A percentile compares a stretch with the other conserved stretches of the same genome.
Evolutionary conservation across 2,113 vertebrate genomes (phyloP).

Genomic region (Cebidichthys violaceus): DNA sequence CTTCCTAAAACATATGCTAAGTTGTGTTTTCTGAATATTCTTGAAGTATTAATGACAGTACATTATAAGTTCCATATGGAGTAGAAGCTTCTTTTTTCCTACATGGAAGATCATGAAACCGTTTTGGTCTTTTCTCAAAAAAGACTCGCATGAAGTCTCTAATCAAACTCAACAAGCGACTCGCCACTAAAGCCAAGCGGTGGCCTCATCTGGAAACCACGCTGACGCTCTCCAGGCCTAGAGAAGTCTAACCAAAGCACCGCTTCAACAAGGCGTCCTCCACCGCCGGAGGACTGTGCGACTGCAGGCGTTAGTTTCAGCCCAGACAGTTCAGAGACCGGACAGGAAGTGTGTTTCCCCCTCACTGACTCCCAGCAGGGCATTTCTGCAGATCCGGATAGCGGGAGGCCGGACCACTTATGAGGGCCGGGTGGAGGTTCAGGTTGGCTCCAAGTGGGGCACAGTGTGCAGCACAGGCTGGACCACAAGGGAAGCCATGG

Average conservation of each 20-base stretch:
- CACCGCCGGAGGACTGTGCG: neutral
- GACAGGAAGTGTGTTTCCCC: constrained; percentile 47
- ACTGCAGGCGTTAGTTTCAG: neutral
- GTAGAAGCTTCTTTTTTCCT: constrained; percentile 20
- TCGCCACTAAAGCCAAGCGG: constrained; percentile 20
- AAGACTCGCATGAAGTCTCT: constrained; percentile 43
- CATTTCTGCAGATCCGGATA: constrained; percentile 86
- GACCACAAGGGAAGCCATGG: constrained; percentile 91
- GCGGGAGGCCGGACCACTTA: constrained; percentile 84
- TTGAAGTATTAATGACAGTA: constrained; percentile 36
- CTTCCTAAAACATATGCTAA: neutral
- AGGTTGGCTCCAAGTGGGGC: constrained; percentile 88
- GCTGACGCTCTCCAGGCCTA: neutral
- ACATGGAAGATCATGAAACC: neutral
- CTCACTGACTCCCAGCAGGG: constrained; percentile 82
- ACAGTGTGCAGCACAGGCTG: constrained; percentile 90
- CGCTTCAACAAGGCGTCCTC: constrained; percentile 33
- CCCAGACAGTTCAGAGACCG: constrained; percentile 55
- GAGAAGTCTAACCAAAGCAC: constrained; percentile 53
- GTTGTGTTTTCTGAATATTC: neutral
- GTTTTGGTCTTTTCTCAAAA: constrained; percentile 22
- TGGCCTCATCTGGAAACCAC: constrained; percentile 65
- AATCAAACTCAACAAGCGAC: constrained; percentile 47
- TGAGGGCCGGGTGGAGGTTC: constrained; percentile 91
- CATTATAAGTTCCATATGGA: constrained; percentile 46